These are phyloP conservation scores for Pemphredon lugubris DNA, from an alignment of 2,888 invertebrate species.

Conservation along the genomic window DNA sequence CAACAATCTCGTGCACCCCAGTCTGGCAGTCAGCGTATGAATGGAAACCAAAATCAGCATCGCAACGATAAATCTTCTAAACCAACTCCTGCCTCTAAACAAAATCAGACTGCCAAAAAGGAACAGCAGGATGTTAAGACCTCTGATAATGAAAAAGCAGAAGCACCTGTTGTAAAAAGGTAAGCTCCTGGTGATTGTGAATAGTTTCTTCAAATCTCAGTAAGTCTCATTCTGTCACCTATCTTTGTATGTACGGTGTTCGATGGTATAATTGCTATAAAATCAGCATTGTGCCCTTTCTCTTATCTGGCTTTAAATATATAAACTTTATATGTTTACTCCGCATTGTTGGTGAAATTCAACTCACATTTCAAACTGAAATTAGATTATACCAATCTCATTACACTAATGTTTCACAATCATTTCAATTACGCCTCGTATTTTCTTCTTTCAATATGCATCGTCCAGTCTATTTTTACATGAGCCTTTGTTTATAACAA, in stretches of 20 bases:
- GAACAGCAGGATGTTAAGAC: constrained; percentile 80
- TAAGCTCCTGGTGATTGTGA: constrained; percentile 78
- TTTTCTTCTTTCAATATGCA: constrained; percentile 43
- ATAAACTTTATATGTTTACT: constrained; percentile 41
- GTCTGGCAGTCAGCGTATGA: constrained; percentile 80
- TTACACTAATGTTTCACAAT: constrained; percentile 43
- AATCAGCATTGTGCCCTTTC: constrained; percentile 52
- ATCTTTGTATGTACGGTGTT: constrained; percentile 58
- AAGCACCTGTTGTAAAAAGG: constrained; percentile 79
- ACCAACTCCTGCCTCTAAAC: constrained; percentile 80
- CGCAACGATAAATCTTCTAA: constrained; percentile 81
- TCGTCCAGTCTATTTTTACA: constrained; percentile 30
- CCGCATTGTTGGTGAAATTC: constrained; percentile 48
- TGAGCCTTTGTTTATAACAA: constrained; percentile 23
- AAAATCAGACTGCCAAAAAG: constrained; percentile 80
- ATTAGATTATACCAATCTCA: constrained; percentile 39
- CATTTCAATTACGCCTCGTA: constrained; percentile 27
- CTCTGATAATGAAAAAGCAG: constrained; percentile 80
- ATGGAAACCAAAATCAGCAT: constrained; percentile 81
- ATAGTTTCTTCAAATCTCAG: constrained; percentile 75
- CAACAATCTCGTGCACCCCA: constrained; percentile 79
- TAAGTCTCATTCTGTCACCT: constrained; percentile 67
- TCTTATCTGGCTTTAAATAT: constrained; percentile 45
- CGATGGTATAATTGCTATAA: constrained; percentile 56
- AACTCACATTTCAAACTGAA: constrained; percentile 54